Evolutionary conservation across 92 coral and sea anemone species (phyloP).

Genomic region (Muricea muricata): DNA sequence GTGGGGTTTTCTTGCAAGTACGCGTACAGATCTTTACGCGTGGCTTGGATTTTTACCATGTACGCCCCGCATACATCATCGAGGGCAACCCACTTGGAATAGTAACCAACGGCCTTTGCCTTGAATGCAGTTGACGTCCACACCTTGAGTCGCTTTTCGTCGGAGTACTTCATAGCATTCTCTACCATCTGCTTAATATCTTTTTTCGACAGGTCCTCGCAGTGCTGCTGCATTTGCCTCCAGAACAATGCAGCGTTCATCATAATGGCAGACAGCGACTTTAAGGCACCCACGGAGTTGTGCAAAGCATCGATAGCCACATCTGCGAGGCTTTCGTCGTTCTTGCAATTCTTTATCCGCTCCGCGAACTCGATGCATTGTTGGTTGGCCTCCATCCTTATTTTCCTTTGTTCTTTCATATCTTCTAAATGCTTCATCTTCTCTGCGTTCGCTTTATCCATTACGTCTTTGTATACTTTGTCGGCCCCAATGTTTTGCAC

Average conservation of each 20-base stretch:
- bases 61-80: conserved; percentile 70
- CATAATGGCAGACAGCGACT: conserved; percentile 71
- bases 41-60: conserved; percentile 69
- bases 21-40: conserved; percentile 66
- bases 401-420: conserved; percentile 53
- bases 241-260: conserved; percentile 76
- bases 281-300: conserved; percentile 74
- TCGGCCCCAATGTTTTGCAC: too few relatives aligned
- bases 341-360: conserved; percentile 55
- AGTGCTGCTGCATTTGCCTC: conserved; percentile 70
- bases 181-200: conserved; percentile 42
- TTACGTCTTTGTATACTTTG: too few relatives aligned
- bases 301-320: conserved; percentile 73
- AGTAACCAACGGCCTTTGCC: conserved; percentile 49
- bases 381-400: conserved; percentile 59
- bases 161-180: conserved; percentile 59
- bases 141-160: conserved; percentile 63
- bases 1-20: conserved; percentile 69
- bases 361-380: conserved; percentile 68
- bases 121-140: conserved; percentile 71
- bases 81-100: conserved; percentile 76
- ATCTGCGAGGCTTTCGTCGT: conserved; percentile 60
- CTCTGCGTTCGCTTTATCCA: conserved; percentile 47
- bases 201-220: conserved; percentile 53
- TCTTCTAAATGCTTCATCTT: conserved; percentile 63